A percentile compares a stretch with the other conserved stretches of the same genome.
phyloP scores from a whole-genome alignment of 2,888 invertebrate species.

The Amblyjoppa fuscipennis region DNA sequence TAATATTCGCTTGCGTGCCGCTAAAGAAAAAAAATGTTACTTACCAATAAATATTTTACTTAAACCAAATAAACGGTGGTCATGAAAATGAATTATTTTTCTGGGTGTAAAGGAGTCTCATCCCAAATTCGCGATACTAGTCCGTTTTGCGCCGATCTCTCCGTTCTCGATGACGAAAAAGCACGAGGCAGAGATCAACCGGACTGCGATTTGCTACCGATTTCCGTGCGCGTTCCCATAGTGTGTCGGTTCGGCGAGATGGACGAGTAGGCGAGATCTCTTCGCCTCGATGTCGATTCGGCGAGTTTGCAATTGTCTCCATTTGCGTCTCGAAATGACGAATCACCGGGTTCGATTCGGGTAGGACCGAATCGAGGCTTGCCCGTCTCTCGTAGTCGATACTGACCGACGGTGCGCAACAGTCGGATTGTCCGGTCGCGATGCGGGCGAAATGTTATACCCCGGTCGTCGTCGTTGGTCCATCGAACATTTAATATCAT shows the following conservation, averaged over 20 bases:
- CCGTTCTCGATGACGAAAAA: background rate
- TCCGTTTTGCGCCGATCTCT: background rate
- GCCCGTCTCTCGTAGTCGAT: conserved; percentile 6
- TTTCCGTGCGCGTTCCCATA: conserved; percentile 25
- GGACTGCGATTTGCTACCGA: background rate
- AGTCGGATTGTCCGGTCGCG: conserved; percentile 40
- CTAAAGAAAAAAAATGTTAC: too few species aligned
- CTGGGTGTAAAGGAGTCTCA: too few species aligned
- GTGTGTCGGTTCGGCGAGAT: background rate
- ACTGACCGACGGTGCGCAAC: conserved; percentile 31
- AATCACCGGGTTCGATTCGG: conserved; percentile 22
- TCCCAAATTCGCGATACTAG: background rate
- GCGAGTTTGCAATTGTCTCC: conserved; percentile 26
- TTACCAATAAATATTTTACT: too few species aligned
- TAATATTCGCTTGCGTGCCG: too few species aligned
- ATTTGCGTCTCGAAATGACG: conserved; percentile 44
- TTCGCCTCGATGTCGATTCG: conserved; percentile 4
- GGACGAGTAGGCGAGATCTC: background rate
- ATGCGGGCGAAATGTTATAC: conserved; percentile 11
- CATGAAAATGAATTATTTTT: too few species aligned
- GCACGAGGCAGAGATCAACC: background rate
- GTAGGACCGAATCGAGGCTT: background rate
- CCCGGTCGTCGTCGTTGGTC: conserved; percentile 48
- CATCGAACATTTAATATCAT: conserved; percentile 72
- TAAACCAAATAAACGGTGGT: too few species aligned